Evolutionary conservation across 2,113 vertebrate species (phyloP).

Genomic region (Xiphophorus maculatus): DNA sequence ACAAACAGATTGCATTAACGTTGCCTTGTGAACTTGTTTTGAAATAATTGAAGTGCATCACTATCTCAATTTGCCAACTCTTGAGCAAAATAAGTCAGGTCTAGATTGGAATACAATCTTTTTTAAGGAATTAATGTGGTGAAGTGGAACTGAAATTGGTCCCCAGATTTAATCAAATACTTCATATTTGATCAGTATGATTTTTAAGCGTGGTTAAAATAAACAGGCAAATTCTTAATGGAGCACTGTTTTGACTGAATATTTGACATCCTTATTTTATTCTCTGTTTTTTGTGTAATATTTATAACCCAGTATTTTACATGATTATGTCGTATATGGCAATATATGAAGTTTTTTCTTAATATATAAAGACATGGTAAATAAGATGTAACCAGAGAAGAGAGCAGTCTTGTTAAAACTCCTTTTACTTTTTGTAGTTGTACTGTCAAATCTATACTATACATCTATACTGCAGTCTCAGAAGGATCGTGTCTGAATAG

Average conservation of each 20-base stretch:
- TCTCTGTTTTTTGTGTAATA: too few species aligned
- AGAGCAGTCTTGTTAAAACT: slow-evolving; percentile 13
- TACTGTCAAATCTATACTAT: neutral
- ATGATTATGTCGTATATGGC: neutral
- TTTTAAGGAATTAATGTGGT: slow-evolving; percentile 11
- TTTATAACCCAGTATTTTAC: neutral
- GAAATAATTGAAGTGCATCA: slow-evolving; percentile 57
- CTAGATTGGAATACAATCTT: slow-evolving; percentile 4
- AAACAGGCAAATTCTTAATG: slow-evolving; percentile 19
- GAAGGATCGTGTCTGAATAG: neutral
- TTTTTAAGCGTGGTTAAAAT: slow-evolving; percentile 2
- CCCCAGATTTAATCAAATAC: slow-evolving; percentile 9
- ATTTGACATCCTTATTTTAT: neutral
- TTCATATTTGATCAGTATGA: neutral
- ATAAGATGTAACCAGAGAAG: neutral
- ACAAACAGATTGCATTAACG: slow-evolving; percentile 64
- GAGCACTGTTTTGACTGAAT: neutral
- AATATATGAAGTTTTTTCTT: neutral
- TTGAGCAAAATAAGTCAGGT: slow-evolving; percentile 11
- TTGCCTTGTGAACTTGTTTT: slow-evolving; percentile 58
- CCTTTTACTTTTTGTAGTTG: slow-evolving; percentile 12
- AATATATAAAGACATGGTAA: neutral
- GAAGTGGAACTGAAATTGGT: slow-evolving; percentile 6
- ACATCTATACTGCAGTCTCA: slow-evolving; percentile 7
- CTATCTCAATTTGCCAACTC: slow-evolving; percentile 34